These are phyloP conservation scores for Dendrolimus houi DNA, from an alignment of 2,888 invertebrate species.

Conservation along the genomic window DNA sequence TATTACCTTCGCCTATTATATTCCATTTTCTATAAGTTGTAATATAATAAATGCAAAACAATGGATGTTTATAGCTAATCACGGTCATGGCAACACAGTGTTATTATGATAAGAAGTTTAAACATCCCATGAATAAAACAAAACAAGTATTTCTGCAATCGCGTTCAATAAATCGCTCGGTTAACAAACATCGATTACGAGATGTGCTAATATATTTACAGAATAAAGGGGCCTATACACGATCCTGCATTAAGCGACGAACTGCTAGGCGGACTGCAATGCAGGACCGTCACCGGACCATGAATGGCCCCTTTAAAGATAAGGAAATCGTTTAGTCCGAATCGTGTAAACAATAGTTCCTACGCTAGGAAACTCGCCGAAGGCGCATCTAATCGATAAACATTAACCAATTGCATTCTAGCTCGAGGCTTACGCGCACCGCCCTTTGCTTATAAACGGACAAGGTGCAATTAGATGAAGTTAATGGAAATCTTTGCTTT, in stretches of 20 bases:
- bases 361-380: slow-evolving; percentile 18
- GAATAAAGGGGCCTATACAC: no score
- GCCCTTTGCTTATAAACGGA: slow-evolving; percentile 13
- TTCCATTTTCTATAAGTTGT: no score
- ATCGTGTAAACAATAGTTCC: slow-evolving; percentile 26
- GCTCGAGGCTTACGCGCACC: slow-evolving; percentile 20
- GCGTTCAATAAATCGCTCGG: background rate
- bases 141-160: background rate
- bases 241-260: no score
- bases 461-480: background rate
- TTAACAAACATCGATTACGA: background rate
- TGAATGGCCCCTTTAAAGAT: slow-evolving; percentile 1
- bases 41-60: background rate
- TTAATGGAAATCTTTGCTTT: background rate
- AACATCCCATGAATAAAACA: background rate
- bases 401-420: slow-evolving; percentile 48
- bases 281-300: no score
- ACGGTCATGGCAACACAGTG: background rate
- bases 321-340: slow-evolving; percentile 12
- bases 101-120: background rate
- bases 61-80: background rate
- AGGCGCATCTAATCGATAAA: slow-evolving; percentile 58
- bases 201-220: slow-evolving; percentile 5
- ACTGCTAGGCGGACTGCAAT: background rate
- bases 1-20: no score